Evolutionary conservation across 1,140 invertebrate species (phyloP).

Genomic region (Drosophila elegans): DNA sequence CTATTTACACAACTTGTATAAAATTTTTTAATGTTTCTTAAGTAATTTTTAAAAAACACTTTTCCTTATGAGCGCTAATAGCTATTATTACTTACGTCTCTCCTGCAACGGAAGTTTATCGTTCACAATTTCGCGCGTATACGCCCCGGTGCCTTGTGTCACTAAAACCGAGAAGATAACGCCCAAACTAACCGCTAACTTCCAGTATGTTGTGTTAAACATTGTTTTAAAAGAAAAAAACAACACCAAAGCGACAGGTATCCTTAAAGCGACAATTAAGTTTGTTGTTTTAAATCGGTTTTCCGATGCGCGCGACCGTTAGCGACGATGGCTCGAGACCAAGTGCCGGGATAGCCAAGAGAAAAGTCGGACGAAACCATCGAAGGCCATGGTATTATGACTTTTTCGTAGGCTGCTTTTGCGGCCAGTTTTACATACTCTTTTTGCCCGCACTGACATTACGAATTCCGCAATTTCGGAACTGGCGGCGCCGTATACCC

Average conservation of each 20-base stretch:
- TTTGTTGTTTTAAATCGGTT: slow-evolving; percentile 3
- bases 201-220: slow-evolving; percentile 53
- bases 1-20: too few relatives aligned
- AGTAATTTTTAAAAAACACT: too few relatives aligned
- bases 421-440: slow-evolving; percentile 55
- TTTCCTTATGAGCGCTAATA: background rate
- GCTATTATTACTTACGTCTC: slow-evolving; percentile 67
- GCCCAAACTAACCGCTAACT: slow-evolving; percentile 35
- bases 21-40: too few relatives aligned
- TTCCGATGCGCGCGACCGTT: slow-evolving; percentile 55
- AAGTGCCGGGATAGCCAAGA: slow-evolving; percentile 50
- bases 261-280: slow-evolving; percentile 31
- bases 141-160: slow-evolving; percentile 32
- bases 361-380: slow-evolving; percentile 68
- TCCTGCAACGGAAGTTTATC: slow-evolving; percentile 77
- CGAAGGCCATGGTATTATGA: slow-evolving; percentile 44
- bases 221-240: slow-evolving; percentile 40
- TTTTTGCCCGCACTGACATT: slow-evolving; percentile 28
- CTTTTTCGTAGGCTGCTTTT: slow-evolving; percentile 29
- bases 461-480: slow-evolving; percentile 60
- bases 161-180: slow-evolving; percentile 31
- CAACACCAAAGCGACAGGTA: background rate
- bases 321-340: slow-evolving; percentile 52
- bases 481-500: slow-evolving; percentile 3
- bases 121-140: slow-evolving; percentile 80